Base-by-base conservation (phyloP, 1,140 invertebrate genomes). In the Diploscapter pachys region DNA sequence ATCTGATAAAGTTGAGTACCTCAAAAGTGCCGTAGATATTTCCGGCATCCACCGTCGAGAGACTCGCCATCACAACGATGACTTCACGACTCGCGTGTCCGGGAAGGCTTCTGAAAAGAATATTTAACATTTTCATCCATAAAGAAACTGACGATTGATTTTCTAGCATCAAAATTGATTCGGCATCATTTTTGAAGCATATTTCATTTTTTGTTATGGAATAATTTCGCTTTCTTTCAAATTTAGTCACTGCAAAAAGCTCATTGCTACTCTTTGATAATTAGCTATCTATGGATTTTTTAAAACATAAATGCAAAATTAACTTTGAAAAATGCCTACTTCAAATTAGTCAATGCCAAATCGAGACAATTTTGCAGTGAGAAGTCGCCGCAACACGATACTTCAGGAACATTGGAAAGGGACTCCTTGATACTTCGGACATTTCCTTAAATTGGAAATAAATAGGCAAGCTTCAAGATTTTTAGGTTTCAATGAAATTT, bases 1-100 rank as follows among this genome's bases (percentile, higher is more conserved):
- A 31, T 31, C 31, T 31, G 31, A 31, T 31, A 1, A 59, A 8
- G 13, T 63, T 63, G 8, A 57, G n/a, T 53, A 76, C 92, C 87
- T 92, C 89, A 83, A 97, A 92, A 5, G 94, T 96, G 71, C 89
- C 88, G 79, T 90, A 91, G 51, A 98, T 96, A 83, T 98, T 93
- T 49, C 92, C 90, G 48, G 96, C 96, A 88, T 99, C 96, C 88
- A 95, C 97, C 2, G 94, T 95, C 2, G 95, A 97, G 51, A 98
- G 88, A 82, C 93, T 95, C 2, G 93, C 94, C 88, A 94, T 91
- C 8, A 98, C 90, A 4, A 97, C 88, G 2, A 87, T 57, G 13
- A 97, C 90, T 88, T 98, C 94, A 82, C 94, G 88, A 75, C 94
- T 97, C 0, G 94, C 93, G 88, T 99, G 95, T 2, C 91, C 89